Evolutionary conservation across 2,888 invertebrate genomes (phyloP).

Genomic region (Ecdyonurus torrentis): DNA sequence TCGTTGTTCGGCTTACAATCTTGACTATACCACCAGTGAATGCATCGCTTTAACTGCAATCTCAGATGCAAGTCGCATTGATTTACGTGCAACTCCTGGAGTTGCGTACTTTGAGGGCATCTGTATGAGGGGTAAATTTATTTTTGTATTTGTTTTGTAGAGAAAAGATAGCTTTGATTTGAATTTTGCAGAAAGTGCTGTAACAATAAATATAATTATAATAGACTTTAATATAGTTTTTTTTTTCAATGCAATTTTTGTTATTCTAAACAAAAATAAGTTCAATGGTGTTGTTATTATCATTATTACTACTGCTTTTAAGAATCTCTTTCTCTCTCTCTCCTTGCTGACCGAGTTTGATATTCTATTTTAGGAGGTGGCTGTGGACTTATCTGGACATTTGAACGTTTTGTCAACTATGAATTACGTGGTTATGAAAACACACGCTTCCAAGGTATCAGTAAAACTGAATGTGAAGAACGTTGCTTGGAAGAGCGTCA

Average conservation of each 20-base stretch:
- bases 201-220: background rate
- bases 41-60: conserved; percentile 22
- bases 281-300: background rate
- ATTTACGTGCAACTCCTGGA: conserved; percentile 21
- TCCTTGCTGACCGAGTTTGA: background rate
- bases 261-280: background rate
- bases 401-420: conserved; percentile 30
- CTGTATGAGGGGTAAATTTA: conserved; percentile 24
- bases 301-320: background rate
- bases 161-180: background rate
- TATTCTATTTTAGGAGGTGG: conserved; percentile 20
- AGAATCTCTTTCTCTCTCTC: background rate
- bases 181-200: background rate
- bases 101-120: conserved; percentile 24
- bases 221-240: background rate
- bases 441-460: conserved; percentile 20
- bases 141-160: too few relatives aligned
- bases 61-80: conserved; percentile 20
- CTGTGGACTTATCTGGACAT: conserved; percentile 28
- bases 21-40: conserved; percentile 26
- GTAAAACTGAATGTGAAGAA: conserved; percentile 29
- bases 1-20: conserved; percentile 25
- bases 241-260: background rate
- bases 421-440: conserved; percentile 26
- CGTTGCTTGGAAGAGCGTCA: conserved; percentile 30